Conservation (phyloP, 2,797 vertebrate species). For the Taenioides sp. region DNA sequence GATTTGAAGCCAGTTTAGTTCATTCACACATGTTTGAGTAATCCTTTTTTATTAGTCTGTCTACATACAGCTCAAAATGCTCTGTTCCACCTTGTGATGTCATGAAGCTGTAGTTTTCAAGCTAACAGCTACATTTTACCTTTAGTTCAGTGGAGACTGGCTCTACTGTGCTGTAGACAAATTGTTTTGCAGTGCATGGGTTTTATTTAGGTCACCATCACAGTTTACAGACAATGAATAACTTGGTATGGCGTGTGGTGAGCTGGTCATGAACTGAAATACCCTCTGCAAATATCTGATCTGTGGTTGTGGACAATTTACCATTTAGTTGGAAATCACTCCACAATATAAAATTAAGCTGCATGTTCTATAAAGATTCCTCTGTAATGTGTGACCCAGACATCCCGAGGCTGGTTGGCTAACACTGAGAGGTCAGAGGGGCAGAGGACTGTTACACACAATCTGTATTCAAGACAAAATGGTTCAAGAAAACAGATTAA, state of each 20-base stretch:
- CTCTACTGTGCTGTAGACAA: too few relatives aligned
- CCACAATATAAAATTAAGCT: background rate
- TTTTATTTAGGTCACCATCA: background rate
- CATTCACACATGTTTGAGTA: too few relatives aligned
- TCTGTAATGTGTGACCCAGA: constrained; percentile 35
- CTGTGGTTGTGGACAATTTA: background rate
- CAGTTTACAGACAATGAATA: background rate
- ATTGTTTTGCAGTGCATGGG: background rate
- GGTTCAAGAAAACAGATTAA: background rate
- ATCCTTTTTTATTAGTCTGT: too few relatives aligned
- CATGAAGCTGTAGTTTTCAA: too few relatives aligned
- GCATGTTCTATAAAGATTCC: background rate
- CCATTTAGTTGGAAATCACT: background rate
- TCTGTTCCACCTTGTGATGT: too few relatives aligned
- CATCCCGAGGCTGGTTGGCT: constrained; percentile 37
- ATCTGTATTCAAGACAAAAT: background rate
- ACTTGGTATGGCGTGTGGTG: background rate
- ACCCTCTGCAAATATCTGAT: constrained; percentile 1
- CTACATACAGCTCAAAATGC: too few relatives aligned
- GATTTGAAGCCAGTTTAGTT: too few relatives aligned
- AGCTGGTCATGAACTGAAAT: background rate
- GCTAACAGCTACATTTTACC: too few relatives aligned
- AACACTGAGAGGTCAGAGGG: constrained; percentile 42
- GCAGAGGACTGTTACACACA: constrained; percentile 25
- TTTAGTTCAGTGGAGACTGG: too few relatives aligned